Base-by-base conservation (phyloP, 1,140 invertebrate species). In the Diabrotica undecimpunctata region DNA sequence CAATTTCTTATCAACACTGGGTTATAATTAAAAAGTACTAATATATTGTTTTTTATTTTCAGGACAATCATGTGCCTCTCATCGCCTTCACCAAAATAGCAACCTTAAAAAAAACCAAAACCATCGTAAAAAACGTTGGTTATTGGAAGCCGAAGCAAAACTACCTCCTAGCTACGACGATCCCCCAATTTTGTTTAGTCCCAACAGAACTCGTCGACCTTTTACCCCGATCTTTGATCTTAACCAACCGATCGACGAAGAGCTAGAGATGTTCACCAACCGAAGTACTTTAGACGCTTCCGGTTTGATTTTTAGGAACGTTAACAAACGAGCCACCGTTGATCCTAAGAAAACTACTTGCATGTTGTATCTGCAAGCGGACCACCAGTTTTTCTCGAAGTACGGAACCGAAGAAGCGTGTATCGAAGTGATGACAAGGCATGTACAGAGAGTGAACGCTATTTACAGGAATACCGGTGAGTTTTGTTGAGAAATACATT, bases 381-480 rank as follows among this genome's bases (percentile, higher is more conserved):
- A 97, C 82, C 94, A 97, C 83, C 88, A 95, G 76, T 96, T 96
- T 81, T 96, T 90, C 78, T 86, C 95, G 74, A 90, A 93, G 81
- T 94, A 95, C 78, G 92, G 92, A 38, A 92, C 91, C 10, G 93
- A 96, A 75, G 94, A 97, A 78, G 92, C 94, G 0, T 95, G 94
- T 75, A 96, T 97, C 71, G 94, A 97, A 79, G 92, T 95, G 35
- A 96, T 97, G 86, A 96, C 94, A 0, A 83, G 94, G 58, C 94
- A 97, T 76, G 94, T 97, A 11, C 95, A 97, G 77, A 86, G 93
- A 75, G 93, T 96, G 65, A 97, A 97, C 80, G 85, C 89, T 8
- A 97, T 97, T 73, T 97, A 96, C 77, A 90, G 88, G 79, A 87
- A 88, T 60, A 95, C 94, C 74, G 92, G 92, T 94, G 79, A 70